Conservation (phyloP, 2,888 invertebrate species). For the Carabus problematicus region DNA sequence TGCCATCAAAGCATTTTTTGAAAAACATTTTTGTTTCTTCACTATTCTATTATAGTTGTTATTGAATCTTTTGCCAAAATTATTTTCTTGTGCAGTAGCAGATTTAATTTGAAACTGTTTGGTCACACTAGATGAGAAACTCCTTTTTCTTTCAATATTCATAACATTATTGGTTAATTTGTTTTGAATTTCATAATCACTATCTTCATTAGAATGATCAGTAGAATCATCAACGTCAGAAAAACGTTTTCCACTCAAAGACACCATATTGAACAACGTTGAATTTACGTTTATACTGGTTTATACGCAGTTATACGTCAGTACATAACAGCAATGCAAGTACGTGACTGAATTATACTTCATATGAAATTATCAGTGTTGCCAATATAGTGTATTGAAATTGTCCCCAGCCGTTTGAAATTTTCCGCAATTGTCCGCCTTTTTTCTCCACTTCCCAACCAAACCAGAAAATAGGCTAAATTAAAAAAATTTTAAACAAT, state of each 20-base stretch:
- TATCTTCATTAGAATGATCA: slow-evolving; percentile 27
- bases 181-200: slow-evolving; percentile 26
- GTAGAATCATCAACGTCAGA: slow-evolving; percentile 19
- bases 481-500: no score
- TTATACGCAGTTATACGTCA: background rate
- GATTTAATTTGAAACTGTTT: slow-evolving; percentile 20
- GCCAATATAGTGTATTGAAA: no score
- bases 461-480: no score
- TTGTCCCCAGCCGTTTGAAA: no score
- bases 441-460: no score
- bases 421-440: no score
- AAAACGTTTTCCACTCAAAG: slow-evolving; percentile 31
- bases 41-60: background rate
- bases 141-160: slow-evolving; percentile 11
- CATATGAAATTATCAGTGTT: background rate
- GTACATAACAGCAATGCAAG: background rate
- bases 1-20: slow-evolving; percentile 68
- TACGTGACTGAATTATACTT: background rate
- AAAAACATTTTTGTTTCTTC: slow-evolving; percentile 58
- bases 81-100: background rate
- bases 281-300: background rate
- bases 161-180: slow-evolving; percentile 16
- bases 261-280: slow-evolving; percentile 20
- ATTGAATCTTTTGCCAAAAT: background rate
- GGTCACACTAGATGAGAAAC: slow-evolving; percentile 7